These are phyloP conservation scores for Girardia tigrina DNA, from an alignment of 2,888 invertebrate genomes.

Conservation along the genomic window DNA sequence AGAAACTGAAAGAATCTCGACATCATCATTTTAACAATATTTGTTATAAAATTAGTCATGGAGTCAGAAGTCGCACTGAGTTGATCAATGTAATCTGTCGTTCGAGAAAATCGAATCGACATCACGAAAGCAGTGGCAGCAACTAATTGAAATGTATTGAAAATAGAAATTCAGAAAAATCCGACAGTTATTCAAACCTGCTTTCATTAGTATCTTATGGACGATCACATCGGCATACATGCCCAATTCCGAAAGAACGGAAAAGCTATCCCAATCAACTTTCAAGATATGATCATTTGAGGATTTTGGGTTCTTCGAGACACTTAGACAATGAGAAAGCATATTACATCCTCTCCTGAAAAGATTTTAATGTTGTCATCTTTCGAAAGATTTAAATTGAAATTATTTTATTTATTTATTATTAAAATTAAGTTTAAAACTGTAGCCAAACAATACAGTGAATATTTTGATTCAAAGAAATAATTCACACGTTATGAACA, in stretches of 20 bases:
- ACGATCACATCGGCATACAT: not conserved
- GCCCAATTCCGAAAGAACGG: not conserved
- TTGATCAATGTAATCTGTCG: not conserved
- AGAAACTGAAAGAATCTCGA: not conserved
- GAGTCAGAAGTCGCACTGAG: not conserved
- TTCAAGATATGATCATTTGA: not conserved
- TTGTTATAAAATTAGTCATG: not conserved
- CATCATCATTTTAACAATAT: not conserved
- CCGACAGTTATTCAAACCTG: not conserved
- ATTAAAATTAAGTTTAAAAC: no score
- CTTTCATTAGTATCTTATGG: not conserved
- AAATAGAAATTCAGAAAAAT: not conserved
- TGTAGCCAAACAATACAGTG: no score
- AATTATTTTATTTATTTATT: no score
- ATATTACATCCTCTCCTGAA: conserved; percentile 16
- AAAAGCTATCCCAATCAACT: not conserved
- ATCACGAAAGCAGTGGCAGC: not conserved
- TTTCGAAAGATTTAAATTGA: no score
- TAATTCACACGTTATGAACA: no score
- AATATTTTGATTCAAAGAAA: no score
- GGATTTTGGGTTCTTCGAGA: not conserved
- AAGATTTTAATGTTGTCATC: no score
- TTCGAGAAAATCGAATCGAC: not conserved
- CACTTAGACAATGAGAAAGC: not conserved
- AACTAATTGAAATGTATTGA: not conserved